Evolutionary conservation across 2,797 vertebrate species (phyloP).

Genomic region (Rousettus madagascariensis): DNA sequence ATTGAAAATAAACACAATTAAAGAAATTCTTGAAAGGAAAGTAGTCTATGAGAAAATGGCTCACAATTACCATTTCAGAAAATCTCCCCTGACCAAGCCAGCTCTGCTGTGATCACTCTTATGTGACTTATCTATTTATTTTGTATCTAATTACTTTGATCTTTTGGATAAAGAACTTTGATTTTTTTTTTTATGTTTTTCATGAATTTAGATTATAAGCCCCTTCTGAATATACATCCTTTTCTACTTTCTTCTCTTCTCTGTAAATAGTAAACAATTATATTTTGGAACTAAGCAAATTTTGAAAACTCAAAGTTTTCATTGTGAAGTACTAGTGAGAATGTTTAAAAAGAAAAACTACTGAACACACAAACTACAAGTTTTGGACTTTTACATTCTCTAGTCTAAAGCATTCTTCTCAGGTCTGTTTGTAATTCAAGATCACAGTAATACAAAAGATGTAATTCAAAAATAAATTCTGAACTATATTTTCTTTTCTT

Average conservation of each 20-base stretch:
- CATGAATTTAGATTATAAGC: background rate
- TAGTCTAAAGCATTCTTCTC: constrained; percentile 65
- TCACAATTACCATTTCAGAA: background rate
- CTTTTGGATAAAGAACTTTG: background rate
- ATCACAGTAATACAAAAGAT: constrained; percentile 52
- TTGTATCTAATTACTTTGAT: background rate
- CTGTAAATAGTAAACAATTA: background rate
- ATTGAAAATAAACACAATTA: background rate
- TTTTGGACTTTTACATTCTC: constrained; percentile 65
- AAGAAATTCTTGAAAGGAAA: background rate
- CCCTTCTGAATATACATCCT: background rate
- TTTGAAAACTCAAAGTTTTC: background rate
- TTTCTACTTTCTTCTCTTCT: background rate
- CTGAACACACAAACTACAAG: constrained; percentile 58
- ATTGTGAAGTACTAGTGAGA: background rate
- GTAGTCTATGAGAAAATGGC: background rate
- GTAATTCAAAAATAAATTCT: background rate
- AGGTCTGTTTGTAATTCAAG: constrained; percentile 47
- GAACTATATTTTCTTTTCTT: background rate
- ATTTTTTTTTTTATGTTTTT: background rate
- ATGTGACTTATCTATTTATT: background rate
- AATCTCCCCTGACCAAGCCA: background rate
- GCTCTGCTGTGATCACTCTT: background rate
- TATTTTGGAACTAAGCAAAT: background rate
- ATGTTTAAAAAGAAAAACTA: background rate